Evolutionary conservation across 2,888 invertebrate genomes (phyloP).

Genomic region (Cheiracanthium punctorium): DNA sequence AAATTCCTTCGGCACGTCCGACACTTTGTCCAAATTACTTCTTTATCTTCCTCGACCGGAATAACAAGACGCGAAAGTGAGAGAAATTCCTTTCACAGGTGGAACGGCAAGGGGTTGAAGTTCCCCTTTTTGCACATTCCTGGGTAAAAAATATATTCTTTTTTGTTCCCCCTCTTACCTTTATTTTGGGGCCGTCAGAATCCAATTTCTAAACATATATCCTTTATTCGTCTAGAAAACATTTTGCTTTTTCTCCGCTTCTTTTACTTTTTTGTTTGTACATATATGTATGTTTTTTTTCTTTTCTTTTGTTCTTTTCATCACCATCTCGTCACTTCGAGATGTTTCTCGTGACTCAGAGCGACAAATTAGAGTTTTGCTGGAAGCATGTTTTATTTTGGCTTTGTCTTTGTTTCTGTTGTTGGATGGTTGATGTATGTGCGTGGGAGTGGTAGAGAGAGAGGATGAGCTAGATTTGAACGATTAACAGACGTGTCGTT

Average conservation of each 20-base stretch:
- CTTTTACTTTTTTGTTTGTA: not conserved
- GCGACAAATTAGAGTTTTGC: conserved; percentile 13
- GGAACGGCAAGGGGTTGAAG: not conserved
- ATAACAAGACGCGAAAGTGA: not conserved
- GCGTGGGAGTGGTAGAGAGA: no score
- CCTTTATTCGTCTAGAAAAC: not conserved
- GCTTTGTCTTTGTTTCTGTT: not conserved
- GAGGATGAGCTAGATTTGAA: no score
- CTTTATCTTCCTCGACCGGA: not conserved
- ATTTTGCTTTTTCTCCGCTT: not conserved
- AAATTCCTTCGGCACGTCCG: no score
- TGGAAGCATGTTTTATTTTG: conserved; percentile 6
- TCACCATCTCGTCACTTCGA: not conserved
- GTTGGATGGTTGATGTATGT: no score
- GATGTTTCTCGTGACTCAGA: not conserved
- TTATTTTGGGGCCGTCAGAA: not conserved
- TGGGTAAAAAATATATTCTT: not conserved
- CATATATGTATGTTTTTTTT: not conserved
- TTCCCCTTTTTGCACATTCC: not conserved
- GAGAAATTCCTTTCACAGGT: conserved; percentile 9
- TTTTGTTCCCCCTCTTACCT: conserved; percentile 1
- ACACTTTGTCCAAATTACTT: no score
- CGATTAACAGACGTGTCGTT: no score
- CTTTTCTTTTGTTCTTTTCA: not conserved
- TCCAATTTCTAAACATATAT: conserved; percentile 4